phyloP scores from a whole-genome alignment of 53 echinoderm and acorn worm genomes.

The Zoroaster sp. region DNA sequence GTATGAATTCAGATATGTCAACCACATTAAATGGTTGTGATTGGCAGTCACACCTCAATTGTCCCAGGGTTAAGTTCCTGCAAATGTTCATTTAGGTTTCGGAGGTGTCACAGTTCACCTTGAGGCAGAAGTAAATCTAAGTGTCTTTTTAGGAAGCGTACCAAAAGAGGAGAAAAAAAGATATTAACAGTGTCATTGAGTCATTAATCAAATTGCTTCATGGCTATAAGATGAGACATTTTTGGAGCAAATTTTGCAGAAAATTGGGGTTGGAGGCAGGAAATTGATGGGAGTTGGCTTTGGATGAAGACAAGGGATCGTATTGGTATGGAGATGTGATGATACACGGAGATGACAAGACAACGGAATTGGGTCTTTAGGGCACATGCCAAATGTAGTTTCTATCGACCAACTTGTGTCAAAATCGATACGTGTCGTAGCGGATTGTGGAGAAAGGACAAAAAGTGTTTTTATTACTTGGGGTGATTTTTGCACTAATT shows the following conservation, averaged over 20 bases:
- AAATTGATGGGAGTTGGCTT: neutral
- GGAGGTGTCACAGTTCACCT: too few species aligned
- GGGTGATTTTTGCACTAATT: constrained; percentile 5
- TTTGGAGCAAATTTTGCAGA: constrained; percentile 28
- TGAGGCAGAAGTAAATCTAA: too few species aligned
- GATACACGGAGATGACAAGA: constrained; percentile 14
- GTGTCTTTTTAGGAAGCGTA: too few species aligned
- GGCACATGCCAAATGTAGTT: constrained; percentile 14
- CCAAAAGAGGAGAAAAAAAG: neutral
- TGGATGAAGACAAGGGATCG: neutral
- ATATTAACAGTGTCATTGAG: neutral
- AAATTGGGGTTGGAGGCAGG: neutral
- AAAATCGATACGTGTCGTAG: neutral
- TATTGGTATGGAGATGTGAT: neutral
- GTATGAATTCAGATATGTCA: too few species aligned
- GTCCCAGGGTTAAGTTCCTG: too few species aligned
- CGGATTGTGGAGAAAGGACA: neutral
- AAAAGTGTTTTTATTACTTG: constrained; percentile 14
- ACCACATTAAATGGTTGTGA: too few species aligned
- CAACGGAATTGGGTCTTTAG: neutral
- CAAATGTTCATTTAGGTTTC: too few species aligned
- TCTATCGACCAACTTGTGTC: constrained; percentile 22
- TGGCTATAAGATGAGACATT: neutral
- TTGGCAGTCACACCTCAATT: too few species aligned
- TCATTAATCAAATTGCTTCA: constrained; percentile 9